A percentile compares a stretch with the other conserved stretches of the same genome.
Evolutionary conservation across 2,797 vertebrate genomes (phyloP).

Genomic region (Hippocampus kuda): DNA sequence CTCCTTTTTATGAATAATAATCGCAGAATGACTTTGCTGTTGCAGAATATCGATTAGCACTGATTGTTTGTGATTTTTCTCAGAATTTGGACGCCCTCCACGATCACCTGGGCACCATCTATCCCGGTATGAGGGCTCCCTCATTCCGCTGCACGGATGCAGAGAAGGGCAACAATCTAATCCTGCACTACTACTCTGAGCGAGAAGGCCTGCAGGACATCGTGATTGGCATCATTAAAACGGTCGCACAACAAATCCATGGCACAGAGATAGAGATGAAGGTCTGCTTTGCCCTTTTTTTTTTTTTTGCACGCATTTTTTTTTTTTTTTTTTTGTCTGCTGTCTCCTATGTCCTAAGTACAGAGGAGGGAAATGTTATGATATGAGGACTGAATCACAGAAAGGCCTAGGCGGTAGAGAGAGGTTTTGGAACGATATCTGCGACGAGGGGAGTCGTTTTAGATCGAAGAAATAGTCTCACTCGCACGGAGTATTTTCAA

Average conservation of each 20-base stretch:
- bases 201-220: conserved; percentile 98
- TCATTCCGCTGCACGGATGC: conserved; percentile 97
- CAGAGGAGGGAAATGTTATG: neutral
- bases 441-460: conserved; percentile 58
- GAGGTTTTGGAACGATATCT: conserved; percentile 42
- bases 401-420: conserved; percentile 19
- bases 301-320: no score
- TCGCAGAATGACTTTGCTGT: neutral
- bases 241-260: conserved; percentile 95
- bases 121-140: conserved; percentile 95
- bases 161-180: conserved; percentile 91
- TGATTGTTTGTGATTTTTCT: conserved; percentile 24
- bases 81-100: conserved; percentile 96
- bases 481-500: conserved; percentile 16
- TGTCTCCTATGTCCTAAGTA: neutral
- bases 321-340: no score
- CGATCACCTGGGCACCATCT: conserved; percentile 97
- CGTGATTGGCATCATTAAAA: conserved; percentile 98
- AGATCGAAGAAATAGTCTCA: conserved; percentile 46
- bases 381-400: neutral
- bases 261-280: conserved; percentile 99
- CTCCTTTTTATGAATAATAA: no score
- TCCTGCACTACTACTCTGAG: conserved; percentile 98
- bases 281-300: conserved; percentile 58
- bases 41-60: neutral